Conservation (phyloP, 2,888 invertebrate species). For the Patella depressa region DNA sequence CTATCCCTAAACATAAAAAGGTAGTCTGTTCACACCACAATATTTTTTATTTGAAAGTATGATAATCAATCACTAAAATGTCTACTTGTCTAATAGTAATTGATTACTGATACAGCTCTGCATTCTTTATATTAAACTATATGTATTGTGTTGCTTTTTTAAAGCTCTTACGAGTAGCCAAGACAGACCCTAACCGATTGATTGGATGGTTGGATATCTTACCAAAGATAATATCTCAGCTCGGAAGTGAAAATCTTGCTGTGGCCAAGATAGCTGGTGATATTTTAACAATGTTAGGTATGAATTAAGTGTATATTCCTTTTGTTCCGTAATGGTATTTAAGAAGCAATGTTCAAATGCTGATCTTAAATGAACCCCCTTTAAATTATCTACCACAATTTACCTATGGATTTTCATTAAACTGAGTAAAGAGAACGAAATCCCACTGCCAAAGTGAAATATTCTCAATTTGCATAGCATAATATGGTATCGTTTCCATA, state of each 20-base stretch:
- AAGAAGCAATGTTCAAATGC: not conserved
- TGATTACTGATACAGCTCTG: no score
- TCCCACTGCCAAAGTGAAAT: not conserved
- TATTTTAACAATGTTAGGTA: slow-evolving; percentile 75
- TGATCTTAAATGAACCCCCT: not conserved
- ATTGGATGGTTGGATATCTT: slow-evolving; percentile 74
- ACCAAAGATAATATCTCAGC: slow-evolving; percentile 75
- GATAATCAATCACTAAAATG: no score
- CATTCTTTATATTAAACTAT: no score
- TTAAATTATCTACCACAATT: not conserved
- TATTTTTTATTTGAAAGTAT: no score
- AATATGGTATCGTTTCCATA: not conserved
- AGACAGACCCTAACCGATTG: slow-evolving; percentile 70
- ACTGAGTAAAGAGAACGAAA: no score
- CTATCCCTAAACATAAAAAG: no score
- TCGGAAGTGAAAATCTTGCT: slow-evolving; percentile 76
- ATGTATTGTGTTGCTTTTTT: slow-evolving; percentile 16
- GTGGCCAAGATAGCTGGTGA: slow-evolving; percentile 77
- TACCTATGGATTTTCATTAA: not conserved
- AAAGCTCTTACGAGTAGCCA: slow-evolving; percentile 59
- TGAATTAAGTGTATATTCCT: slow-evolving; percentile 18
- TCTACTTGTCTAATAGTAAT: no score
- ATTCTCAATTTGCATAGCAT: not conserved
- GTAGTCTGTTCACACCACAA: no score
- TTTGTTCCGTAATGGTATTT: not conserved